Base-by-base conservation (phyloP, 2,113 vertebrate genomes). In the Physeter macrocephalus region DNA sequence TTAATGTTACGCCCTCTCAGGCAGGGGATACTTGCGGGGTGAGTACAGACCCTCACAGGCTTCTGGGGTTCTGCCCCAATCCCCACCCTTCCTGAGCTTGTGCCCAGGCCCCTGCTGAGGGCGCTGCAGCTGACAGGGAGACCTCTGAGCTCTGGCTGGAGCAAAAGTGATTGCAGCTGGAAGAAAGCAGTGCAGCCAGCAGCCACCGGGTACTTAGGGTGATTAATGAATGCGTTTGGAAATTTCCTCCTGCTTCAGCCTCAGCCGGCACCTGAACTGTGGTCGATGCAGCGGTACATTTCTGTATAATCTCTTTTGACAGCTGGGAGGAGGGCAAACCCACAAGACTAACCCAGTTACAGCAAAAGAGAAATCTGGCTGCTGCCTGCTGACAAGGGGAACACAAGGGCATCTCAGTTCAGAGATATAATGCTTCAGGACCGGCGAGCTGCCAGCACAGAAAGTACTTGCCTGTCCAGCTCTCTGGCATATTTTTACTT, bases 291-390 rank as follows among this genome's bases (percentile, higher is more conserved):
- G 52, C 43, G 21, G 64, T 77, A 29, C 43, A 21, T 91, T 96
- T 96, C 92, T 93, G 71, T 46, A 29, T 97, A 95, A 97, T 98
- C 90, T 95, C 90, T 95, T 87, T 66, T 95, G 97, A 97, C 95
- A 98, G 71, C 81, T n/a, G 78, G 84, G 67, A 87, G 84, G 78
- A 69, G 61, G 46, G 57, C 34, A 46, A 41, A n/a, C 59, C 82
- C 83, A 75, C 61, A 90, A 95, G 95, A 88, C 90, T 96, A 96
- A 96, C 90, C 85, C 96, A 97, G 95, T 97, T 96, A 97, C 61
- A 71, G 90, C 77, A 21, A 77, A 72, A 81, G 66, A 86, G 93
- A 92, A 92, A 57, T 88, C 64, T 92, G 78, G 66, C 96, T 57
- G 66, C 84, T 96, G 80, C 34, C 95, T 67, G 84, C 43, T 77